phyloP scores from a whole-genome alignment of 2,888 invertebrate species.

The Drosophila lutescens region DNA sequence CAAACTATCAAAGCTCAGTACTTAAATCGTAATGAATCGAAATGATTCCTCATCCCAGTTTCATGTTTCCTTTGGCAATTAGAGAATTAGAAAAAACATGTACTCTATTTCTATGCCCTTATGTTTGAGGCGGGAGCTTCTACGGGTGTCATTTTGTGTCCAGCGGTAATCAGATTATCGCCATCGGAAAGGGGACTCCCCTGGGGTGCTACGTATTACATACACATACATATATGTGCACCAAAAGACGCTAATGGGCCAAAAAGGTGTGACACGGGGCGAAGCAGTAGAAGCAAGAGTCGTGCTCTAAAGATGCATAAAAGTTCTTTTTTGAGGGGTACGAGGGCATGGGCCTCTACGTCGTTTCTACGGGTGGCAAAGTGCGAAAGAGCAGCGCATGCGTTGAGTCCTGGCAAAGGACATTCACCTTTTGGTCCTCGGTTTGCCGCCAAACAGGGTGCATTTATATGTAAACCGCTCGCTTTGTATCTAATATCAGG shows the following conservation, averaged over 20 bases:
- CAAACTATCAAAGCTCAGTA: too few species aligned
- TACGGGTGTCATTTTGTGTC: neutral
- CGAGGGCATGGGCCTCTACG: neutral
- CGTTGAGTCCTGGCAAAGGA: slow-evolving; percentile 62
- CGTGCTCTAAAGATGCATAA: slow-evolving; percentile 16
- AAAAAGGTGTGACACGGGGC: slow-evolving; percentile 24
- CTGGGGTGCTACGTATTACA: neutral
- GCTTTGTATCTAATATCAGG: slow-evolving; percentile 70
- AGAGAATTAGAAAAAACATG: neutral
- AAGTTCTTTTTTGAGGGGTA: neutral
- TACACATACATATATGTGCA: neutral
- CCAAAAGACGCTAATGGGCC: slow-evolving; percentile 21
- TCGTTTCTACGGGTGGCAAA: slow-evolving; percentile 4
- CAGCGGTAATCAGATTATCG: slow-evolving; percentile 35
- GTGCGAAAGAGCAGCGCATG: slow-evolving; percentile 58
- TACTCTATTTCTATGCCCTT: neutral
- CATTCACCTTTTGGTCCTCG: slow-evolving; percentile 68
- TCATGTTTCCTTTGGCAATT: neutral
- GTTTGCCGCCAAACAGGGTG: slow-evolving; percentile 76
- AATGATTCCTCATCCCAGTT: too few species aligned
- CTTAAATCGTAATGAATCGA: neutral
- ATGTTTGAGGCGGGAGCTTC: neutral
- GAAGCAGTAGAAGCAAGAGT: slow-evolving; percentile 5
- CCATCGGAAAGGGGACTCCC: slow-evolving; percentile 7
- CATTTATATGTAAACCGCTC: slow-evolving; percentile 62